Evolutionary conservation across 2,113 vertebrate species (phyloP).

Genomic region (Passerina amoena): DNA sequence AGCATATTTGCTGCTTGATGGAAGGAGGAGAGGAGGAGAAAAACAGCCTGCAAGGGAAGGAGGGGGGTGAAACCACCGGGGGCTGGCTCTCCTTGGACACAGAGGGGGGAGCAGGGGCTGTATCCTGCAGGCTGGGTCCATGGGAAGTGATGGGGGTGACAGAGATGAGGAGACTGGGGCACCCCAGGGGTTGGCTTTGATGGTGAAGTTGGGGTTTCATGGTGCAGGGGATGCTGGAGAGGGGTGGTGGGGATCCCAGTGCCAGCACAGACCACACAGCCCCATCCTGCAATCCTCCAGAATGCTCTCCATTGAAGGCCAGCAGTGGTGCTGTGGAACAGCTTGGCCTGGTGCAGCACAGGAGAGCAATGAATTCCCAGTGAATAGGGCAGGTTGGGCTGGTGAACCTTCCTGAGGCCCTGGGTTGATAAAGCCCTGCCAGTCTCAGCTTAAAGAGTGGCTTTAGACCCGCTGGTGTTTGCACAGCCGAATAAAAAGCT

Average conservation of each 20-base stretch:
- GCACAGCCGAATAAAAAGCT: neutral
- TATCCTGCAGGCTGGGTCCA: neutral
- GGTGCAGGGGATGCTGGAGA: neutral
- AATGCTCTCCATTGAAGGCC: accelerated
- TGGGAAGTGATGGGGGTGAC: neutral
- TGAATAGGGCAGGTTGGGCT: neutral
- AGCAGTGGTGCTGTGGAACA: accelerated
- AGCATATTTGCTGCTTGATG: conserved; percentile 71
- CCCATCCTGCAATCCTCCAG: neutral
- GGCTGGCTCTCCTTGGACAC: conserved; percentile 3
- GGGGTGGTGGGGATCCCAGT: neutral
- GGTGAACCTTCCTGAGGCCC: neutral
- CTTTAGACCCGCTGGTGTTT: conserved; percentile 8
- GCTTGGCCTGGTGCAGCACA: neutral
- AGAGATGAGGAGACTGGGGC: neutral
- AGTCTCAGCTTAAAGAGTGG: neutral
- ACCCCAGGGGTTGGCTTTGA: accelerated
- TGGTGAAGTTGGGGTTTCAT: accelerated
- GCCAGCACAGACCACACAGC: neutral
- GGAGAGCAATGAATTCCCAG: neutral
- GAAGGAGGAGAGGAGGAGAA: conserved; percentile 60
- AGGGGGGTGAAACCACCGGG: conserved; percentile 4
- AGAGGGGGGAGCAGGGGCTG: accelerated
- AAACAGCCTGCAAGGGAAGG: conserved; percentile 52
- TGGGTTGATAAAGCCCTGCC: neutral